Conservation (phyloP, 2,888 invertebrate species). For the Pyralis farinalis region DNA sequence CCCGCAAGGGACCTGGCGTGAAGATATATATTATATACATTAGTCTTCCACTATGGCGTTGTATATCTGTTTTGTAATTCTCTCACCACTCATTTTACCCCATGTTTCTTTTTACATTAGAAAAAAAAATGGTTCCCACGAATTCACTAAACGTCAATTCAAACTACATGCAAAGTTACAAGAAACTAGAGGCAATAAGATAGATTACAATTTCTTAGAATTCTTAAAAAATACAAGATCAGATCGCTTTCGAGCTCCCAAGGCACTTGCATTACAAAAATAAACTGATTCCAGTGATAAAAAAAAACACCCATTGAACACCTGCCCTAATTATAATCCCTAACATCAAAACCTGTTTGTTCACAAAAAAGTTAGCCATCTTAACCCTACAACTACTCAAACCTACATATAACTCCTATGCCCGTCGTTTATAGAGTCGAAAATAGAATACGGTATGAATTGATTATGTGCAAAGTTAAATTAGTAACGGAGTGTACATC, state of each 20-base stretch:
- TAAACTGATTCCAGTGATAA: constrained; percentile 23
- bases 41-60: too few relatives aligned
- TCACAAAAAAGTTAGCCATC: constrained; percentile 28
- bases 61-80: too few relatives aligned
- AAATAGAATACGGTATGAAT: constrained; percentile 15
- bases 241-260: constrained; percentile 1
- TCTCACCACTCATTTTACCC: too few relatives aligned
- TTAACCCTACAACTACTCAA: constrained; percentile 11
- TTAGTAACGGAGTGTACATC: constrained; percentile 31
- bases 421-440: constrained; percentile 20
- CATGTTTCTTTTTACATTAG: too few relatives aligned
- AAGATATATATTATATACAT: too few relatives aligned
- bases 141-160: too few relatives aligned
- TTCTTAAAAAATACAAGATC: background rate
- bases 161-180: too few relatives aligned
- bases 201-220: background rate
- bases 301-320: constrained; percentile 57
- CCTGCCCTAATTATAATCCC: constrained; percentile 67
- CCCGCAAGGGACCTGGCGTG: too few relatives aligned
- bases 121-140: too few relatives aligned
- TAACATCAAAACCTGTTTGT: constrained; percentile 54
- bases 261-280: constrained; percentile 7
- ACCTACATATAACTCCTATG: constrained; percentile 10
- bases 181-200: background rate
- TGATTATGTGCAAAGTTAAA: constrained; percentile 5